Evolutionary conservation across 2,888 invertebrate species (phyloP).

Genomic region (Drosophila paramelanica): DNA sequence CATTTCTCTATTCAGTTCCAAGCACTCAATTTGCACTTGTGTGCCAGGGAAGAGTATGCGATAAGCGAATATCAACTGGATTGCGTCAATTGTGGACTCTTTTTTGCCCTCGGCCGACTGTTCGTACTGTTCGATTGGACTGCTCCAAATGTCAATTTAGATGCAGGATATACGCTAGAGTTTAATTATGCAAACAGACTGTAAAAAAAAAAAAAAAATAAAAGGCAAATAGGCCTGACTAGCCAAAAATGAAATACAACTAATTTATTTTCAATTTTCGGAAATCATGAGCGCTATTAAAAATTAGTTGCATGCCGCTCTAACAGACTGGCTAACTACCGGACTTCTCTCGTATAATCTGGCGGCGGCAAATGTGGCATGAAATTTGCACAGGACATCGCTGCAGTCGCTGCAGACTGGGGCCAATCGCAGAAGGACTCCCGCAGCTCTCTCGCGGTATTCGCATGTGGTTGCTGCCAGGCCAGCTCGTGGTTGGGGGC

Average conservation of each 20-base stretch:
- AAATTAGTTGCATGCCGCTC: slow-evolving; percentile 60
- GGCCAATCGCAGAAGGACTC: slow-evolving; percentile 34
- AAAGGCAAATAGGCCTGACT: slow-evolving; percentile 14
- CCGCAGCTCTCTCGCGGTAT: slow-evolving; percentile 44
- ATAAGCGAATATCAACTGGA: not conserved
- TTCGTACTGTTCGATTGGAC: slow-evolving; percentile 24
- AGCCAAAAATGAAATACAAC: slow-evolving; percentile 75
- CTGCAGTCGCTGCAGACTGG: slow-evolving; percentile 31
- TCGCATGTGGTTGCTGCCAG: slow-evolving; percentile 51
- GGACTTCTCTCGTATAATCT: slow-evolving; percentile 43
- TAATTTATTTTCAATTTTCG: slow-evolving; percentile 79
- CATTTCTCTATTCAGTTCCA: too few species aligned
- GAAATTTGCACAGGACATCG: slow-evolving; percentile 58
- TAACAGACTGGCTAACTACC: slow-evolving; percentile 34
- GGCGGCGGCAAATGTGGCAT: slow-evolving; percentile 56
- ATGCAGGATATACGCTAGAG: slow-evolving; percentile 64
- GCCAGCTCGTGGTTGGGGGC: slow-evolving; percentile 17
- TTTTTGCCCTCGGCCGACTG: not conserved
- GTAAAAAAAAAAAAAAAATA: slow-evolving; percentile 7
- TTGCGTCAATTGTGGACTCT: not conserved
- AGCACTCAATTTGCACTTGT: too few species aligned
- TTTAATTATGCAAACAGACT: slow-evolving; percentile 70
- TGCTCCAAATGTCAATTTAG: slow-evolving; percentile 73
- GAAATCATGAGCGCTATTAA: slow-evolving; percentile 78
- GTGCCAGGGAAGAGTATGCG: slow-evolving; percentile 14